Evolutionary conservation across 2,113 vertebrate genomes (phyloP).

Genomic region (Leptobrachium leishanense): DNA sequence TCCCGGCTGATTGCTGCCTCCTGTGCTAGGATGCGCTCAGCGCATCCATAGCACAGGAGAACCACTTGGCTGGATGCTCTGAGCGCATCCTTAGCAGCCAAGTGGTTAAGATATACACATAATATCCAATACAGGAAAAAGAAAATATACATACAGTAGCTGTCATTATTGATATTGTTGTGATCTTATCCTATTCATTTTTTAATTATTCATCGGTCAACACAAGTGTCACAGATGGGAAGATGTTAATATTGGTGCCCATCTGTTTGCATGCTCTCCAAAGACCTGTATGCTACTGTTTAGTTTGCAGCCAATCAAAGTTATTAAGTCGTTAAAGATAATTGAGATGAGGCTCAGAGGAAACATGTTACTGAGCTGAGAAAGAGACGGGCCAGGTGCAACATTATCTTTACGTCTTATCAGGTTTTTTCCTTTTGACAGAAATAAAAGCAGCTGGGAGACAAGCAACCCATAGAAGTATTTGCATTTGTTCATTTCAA

Average conservation of each 20-base stretch:
- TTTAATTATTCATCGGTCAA: too few species aligned
- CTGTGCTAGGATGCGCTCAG: too few species aligned
- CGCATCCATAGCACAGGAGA: too few species aligned
- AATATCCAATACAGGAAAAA: too few species aligned
- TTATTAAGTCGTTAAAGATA: conserved; percentile 48
- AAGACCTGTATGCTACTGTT: conserved; percentile 39
- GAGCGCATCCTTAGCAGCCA: too few species aligned
- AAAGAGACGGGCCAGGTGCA: conserved; percentile 45
- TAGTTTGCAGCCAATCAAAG: conserved; percentile 46
- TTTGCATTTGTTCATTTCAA: not conserved
- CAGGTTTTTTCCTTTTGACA: conserved; percentile 18
- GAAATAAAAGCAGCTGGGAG: conserved; percentile 25
- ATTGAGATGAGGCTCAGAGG: conserved; percentile 48
- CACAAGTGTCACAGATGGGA: not conserved
- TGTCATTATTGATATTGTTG: too few species aligned
- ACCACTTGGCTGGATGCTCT: too few species aligned
- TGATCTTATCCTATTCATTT: too few species aligned
- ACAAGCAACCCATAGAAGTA: conserved; percentile 13
- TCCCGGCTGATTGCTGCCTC: too few species aligned
- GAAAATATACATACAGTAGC: too few species aligned
- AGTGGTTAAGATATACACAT: too few species aligned
- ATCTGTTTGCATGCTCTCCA: conserved; percentile 36
- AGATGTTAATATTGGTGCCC: conserved; percentile 35
- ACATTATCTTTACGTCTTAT: conserved; percentile 35
- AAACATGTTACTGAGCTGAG: conserved; percentile 28